Base-by-base conservation (phyloP, 2,888 invertebrate genomes). In the Lithophane socia region DNA sequence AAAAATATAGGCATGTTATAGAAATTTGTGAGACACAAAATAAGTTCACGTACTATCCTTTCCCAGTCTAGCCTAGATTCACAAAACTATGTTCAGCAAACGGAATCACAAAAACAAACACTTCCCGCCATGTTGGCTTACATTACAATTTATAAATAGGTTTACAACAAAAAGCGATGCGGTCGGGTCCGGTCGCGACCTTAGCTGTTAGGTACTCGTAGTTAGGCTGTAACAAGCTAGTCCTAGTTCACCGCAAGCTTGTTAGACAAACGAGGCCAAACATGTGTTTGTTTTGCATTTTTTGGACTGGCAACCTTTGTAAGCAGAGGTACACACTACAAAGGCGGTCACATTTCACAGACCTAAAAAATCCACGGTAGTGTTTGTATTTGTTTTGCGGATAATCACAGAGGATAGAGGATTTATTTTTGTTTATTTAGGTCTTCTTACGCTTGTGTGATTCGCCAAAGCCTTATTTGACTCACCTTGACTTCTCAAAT, bases 241-340 rank as follows among this genome's bases (percentile, higher is more conserved):
- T 86, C 69, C 88, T 86, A 87, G 86, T 85, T 82, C 75, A 87
- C 88, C 87, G 79, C 88, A 87, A 87, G 86, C 88, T 88, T 88
- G 88, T 88, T 88, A 88, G 87, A 83, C 83, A 85, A 88, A 88
- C 83, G 83, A 88, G 86, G 84, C 84, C 86, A 88, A 88, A 87
- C 88, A 88, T 85, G 81, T 82, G 80, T 81, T 83, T 85, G 88
- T 86, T 86, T 88, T 86, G 81, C 86, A 86, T 88, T 88, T 88
- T 88, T 88, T 88, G 83, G 74, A 80, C 76, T 82, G 67, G 76
- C 82, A 88, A 81, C 85, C 79, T 73, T 76, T 72, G 82, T 63
- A 85, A 82, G 77, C 77, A 82, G 64, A 76, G 73, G 71, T 67
- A 82, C 61, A 77, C 21, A 70, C 61, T 63, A 72, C 79, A 88